These are phyloP conservation scores for Euleptes europaea DNA, from an alignment of 2,113 vertebrate species.

Conservation along the genomic window DNA sequence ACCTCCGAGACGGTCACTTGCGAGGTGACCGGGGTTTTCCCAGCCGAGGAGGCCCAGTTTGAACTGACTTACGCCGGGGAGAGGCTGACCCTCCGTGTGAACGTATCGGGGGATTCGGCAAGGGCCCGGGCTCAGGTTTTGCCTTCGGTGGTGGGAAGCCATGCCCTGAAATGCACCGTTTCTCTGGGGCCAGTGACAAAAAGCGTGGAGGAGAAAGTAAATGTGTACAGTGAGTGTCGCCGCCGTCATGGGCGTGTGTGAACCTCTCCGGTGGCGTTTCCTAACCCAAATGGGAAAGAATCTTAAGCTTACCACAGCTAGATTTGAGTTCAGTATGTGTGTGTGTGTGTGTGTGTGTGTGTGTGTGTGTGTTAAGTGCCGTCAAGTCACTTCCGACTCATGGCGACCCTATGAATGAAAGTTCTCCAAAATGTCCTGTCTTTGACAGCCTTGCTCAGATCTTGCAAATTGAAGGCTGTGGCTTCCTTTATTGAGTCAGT, in stretches of 20 bases:
- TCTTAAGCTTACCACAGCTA: not conserved
- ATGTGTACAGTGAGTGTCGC: slow-evolving; percentile 55
- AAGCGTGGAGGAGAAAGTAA: accelerated
- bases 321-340: too few species aligned
- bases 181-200: not conserved
- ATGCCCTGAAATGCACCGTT: slow-evolving; percentile 9
- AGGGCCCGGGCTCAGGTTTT: not conserved
- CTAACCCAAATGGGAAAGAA: not conserved
- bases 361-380: too few species aligned
- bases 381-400: too few species aligned
- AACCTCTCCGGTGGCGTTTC: not conserved
- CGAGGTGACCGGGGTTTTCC: slow-evolving; percentile 43
- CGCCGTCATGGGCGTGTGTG: too few species aligned
- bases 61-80: slow-evolving; percentile 5
- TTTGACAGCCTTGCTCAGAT: too few species aligned
- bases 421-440: too few species aligned
- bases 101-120: accelerated
- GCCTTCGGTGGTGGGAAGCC: accelerated
- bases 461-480: too few species aligned
- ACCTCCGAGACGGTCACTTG: not conserved
- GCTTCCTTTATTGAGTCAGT: too few species aligned
- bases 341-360: too few species aligned
- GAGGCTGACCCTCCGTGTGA: accelerated
- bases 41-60: slow-evolving; percentile 39
- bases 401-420: too few species aligned